phyloP scores from a whole-genome alignment of 2,797 vertebrate species.

The Poecilia wingei region DNA sequence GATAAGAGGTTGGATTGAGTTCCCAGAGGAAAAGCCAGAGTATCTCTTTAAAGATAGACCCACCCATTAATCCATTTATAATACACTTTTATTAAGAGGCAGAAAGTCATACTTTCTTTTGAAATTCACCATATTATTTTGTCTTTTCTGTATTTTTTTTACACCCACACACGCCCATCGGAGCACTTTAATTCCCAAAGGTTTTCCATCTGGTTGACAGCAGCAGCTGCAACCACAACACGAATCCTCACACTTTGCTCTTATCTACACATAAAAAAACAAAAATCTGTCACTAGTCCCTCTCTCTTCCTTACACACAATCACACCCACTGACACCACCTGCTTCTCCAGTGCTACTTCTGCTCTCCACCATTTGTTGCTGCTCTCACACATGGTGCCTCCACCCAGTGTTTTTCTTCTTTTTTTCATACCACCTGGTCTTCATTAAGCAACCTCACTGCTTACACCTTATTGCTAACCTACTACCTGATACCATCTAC shows the following conservation, averaged over 20 bases:
- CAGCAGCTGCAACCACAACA: conserved; percentile 32
- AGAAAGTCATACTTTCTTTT: conserved; percentile 20
- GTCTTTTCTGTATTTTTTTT: neutral
- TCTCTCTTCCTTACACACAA: conserved; percentile 21
- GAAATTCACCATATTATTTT: conserved; percentile 10
- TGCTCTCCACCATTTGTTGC: conserved; percentile 41
- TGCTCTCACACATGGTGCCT: conserved; percentile 53
- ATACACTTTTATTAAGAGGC: conserved; percentile 40
- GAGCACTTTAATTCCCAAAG: conserved; percentile 43
- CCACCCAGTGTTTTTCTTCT: conserved; percentile 38
- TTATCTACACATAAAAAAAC: conserved; percentile 41
- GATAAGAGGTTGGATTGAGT: conserved; percentile 2
- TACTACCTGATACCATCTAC: conserved; percentile 43
- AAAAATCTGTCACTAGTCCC: conserved; percentile 44
- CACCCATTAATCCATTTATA: conserved; percentile 55
- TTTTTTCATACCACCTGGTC: conserved; percentile 23
- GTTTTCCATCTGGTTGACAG: conserved; percentile 54
- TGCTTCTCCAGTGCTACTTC: conserved; percentile 56
- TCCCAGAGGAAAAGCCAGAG: conserved; percentile 25
- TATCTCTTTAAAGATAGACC: conserved; percentile 56
- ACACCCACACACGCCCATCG: conserved; percentile 17
- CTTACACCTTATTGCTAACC: conserved; percentile 28
- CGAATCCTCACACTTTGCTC: conserved; percentile 35
- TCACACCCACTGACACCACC: conserved; percentile 65
- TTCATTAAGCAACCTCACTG: conserved; percentile 32